A percentile compares a stretch with the other conserved stretches of the same genome.
Conservation (phyloP, 2,888 invertebrate species). For the Rapana venosa region DNA sequence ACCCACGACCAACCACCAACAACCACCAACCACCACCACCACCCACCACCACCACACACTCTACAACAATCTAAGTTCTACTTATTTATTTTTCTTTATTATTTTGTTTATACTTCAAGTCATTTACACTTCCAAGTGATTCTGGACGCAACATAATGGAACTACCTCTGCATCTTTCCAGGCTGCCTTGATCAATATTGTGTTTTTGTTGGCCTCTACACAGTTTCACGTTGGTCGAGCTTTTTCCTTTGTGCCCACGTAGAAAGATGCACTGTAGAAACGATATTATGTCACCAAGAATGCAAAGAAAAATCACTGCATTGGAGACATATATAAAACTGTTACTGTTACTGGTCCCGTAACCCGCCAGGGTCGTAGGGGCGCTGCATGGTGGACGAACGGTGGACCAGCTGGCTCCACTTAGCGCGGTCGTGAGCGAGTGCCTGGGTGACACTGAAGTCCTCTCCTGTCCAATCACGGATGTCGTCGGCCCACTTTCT, state of each 20-base stretch:
- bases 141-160: constrained; percentile 37
- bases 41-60: no score
- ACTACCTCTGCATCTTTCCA: constrained; percentile 40
- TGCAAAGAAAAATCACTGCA: constrained; percentile 38
- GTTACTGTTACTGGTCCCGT: no score
- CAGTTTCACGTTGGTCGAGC: not conserved
- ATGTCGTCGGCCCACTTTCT: no score
- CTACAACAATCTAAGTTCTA: no score
- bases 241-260: constrained; percentile 25
- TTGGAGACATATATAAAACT: constrained; percentile 39
- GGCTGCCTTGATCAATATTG: constrained; percentile 38
- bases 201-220: constrained; percentile 26
- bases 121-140: constrained; percentile 5
- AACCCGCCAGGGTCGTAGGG: no score
- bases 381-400: no score
- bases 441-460: no score
- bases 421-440: no score
- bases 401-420: no score
- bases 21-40: no score
- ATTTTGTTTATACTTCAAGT: not conserved
- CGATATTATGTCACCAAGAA: constrained; percentile 26
- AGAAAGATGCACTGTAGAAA: constrained; percentile 40
- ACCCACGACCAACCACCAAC: no score
- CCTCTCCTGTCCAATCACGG: no score
- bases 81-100: not conserved